phyloP scores from a whole-genome alignment of 1,140 invertebrate genomes.

The Stegodyphus mimosarum region DNA sequence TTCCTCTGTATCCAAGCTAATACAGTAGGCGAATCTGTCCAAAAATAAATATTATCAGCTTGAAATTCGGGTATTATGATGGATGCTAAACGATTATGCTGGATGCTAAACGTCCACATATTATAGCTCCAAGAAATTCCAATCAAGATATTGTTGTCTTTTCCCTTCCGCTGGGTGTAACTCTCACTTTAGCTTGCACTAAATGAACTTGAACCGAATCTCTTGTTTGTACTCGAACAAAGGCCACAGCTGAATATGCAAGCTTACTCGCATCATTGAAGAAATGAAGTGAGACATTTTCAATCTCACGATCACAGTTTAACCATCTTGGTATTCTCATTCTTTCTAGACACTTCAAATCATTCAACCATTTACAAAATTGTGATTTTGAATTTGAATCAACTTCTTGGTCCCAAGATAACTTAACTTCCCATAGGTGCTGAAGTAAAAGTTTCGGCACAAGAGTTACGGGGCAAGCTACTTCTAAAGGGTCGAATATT shows the following conservation, averaged over 20 bases:
- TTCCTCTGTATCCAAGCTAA: slow-evolving; percentile 17
- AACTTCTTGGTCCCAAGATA: slow-evolving; percentile 2
- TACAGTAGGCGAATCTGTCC: slow-evolving; percentile 24
- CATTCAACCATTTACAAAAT: not conserved
- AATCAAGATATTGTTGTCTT: slow-evolving; percentile 22
- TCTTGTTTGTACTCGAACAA: slow-evolving; percentile 11
- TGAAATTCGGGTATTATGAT: not conserved
- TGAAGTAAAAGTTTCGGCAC: slow-evolving; percentile 3
- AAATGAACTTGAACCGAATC: slow-evolving; percentile 18
- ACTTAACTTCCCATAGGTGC: not conserved
- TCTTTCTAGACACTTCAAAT: not conserved
- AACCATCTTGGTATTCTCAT: slow-evolving; percentile 15
- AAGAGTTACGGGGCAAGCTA: not conserved
- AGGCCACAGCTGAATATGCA: slow-evolving; percentile 31
- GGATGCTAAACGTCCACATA: not conserved
- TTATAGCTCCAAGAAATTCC: slow-evolving; percentile 20
- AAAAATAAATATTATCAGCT: slow-evolving; percentile 17
- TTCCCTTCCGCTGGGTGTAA: slow-evolving; percentile 23
- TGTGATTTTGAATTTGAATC: not conserved
- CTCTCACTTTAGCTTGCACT: slow-evolving; percentile 15
- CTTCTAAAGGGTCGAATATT: not conserved
- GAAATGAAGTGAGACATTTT: slow-evolving; percentile 1
- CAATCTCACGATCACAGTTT: not conserved
- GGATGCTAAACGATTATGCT: too few relatives aligned
- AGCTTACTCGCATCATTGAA: slow-evolving; percentile 22